Evolutionary conservation across 2,797 vertebrate species (phyloP).

Genomic region (Centropyge bicolor): DNA sequence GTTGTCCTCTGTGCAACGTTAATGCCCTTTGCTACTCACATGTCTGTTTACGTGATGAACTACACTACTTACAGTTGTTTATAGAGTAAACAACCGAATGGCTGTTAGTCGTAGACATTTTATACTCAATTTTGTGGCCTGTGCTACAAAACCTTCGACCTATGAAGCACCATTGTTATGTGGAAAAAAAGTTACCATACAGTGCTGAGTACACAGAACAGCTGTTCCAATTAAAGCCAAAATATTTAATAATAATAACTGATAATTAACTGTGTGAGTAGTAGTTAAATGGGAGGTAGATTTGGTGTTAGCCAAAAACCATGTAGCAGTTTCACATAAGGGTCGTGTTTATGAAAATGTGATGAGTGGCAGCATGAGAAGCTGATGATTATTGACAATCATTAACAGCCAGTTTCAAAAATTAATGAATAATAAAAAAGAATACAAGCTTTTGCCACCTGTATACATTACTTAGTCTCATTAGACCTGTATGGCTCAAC

Average conservation of each 20-base stretch:
- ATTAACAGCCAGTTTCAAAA: slow-evolving; percentile 5
- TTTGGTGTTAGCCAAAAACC: slow-evolving; percentile 35
- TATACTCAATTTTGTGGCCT: no score
- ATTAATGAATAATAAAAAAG: slow-evolving; percentile 6
- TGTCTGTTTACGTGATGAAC: no score
- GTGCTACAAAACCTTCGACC: no score
- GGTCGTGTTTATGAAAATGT: slow-evolving; percentile 23
- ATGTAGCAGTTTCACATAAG: slow-evolving; percentile 14
- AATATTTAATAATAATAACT: no score
- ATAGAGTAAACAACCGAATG: no score
- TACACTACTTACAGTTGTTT: no score
- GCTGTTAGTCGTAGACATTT: no score
- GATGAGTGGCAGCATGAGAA: slow-evolving; percentile 22
- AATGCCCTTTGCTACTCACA: no score
- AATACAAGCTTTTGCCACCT: background rate
- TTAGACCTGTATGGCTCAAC: background rate
- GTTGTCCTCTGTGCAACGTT: no score
- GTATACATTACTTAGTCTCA: slow-evolving; percentile 8
- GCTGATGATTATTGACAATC: slow-evolving; percentile 17
- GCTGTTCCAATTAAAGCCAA: slow-evolving; percentile 48
- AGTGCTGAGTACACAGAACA: slow-evolving; percentile 21
- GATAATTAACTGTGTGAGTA: slow-evolving; percentile 29
- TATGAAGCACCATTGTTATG: no score
- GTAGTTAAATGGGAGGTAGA: slow-evolving; percentile 40
- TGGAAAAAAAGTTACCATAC: no score